These are phyloP conservation scores for Epizoanthus illoricatus DNA, from an alignment of 92 coral and sea anemone species.

Conservation along the genomic window DNA sequence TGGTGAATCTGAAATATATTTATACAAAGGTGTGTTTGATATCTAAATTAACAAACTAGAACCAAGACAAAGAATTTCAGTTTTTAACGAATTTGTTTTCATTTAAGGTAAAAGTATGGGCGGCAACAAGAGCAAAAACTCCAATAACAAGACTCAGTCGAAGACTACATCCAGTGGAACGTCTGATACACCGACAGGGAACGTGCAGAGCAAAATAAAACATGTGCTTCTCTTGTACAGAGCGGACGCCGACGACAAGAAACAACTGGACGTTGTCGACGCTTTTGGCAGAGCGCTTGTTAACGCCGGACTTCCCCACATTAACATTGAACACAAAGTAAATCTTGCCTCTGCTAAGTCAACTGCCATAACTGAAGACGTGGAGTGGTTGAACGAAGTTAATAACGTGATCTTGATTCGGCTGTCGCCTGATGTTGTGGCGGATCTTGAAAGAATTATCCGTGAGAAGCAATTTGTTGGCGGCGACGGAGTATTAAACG, in stretches of 20 bases:
- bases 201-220: conserved; percentile 15
- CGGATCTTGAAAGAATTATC: conserved; percentile 50
- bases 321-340: conserved; percentile 23
- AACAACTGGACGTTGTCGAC: conserved; percentile 62
- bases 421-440: conserved; percentile 69
- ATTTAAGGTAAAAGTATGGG: conserved; percentile 20
- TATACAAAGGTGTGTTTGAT: neutral
- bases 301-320: neutral
- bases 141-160: neutral
- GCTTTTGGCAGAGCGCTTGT: conserved; percentile 79
- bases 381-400: conserved; percentile 72
- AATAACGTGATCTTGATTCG: conserved; percentile 80
- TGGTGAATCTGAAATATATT: neutral
- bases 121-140: conserved; percentile 21
- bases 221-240: conserved; percentile 77
- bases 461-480: conserved; percentile 66
- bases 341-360: conserved; percentile 14
- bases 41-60: neutral
- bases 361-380: conserved; percentile 26
- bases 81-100: neutral
- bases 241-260: conserved; percentile 35
- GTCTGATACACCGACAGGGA: neutral
- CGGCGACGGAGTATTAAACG: conserved; percentile 65
- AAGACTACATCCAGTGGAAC: neutral
- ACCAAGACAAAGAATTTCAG: too few species aligned